A percentile compares a stretch with the other conserved stretches of the same genome.
These are phyloP conservation scores for Odocoileus virginianus DNA, from an alignment of 2,113 vertebrate species.

Conservation along the genomic window DNA sequence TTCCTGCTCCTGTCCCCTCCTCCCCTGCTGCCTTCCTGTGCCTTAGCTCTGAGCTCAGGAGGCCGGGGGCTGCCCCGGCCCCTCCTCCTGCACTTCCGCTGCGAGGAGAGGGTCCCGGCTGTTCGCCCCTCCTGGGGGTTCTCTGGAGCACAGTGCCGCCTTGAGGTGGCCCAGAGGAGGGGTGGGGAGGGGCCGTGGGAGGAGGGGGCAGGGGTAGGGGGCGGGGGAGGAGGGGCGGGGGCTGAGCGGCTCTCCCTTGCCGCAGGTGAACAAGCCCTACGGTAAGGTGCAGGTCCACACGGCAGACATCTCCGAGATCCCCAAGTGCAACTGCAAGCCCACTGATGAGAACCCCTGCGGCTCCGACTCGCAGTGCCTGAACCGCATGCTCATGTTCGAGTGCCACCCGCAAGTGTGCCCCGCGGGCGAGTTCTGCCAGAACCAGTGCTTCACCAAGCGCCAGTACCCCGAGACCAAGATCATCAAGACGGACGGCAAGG, in stretches of 20 bases:
- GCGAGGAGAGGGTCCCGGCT: background rate
- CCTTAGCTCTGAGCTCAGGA: background rate
- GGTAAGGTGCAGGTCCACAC: slow-evolving; percentile 95
- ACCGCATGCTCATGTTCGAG: slow-evolving; percentile 98
- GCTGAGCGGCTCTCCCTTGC: background rate
- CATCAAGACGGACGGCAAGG: slow-evolving; percentile 94
- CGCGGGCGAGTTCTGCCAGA: slow-evolving; percentile 90
- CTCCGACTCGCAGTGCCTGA: slow-evolving; percentile 95
- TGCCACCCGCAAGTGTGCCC: slow-evolving; percentile 97
- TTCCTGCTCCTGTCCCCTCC: background rate
- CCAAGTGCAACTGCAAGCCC: slow-evolving; percentile 98
- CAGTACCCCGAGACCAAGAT: slow-evolving; percentile 97
- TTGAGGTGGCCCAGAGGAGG: fast-evolving
- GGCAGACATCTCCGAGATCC: slow-evolving; percentile 95
- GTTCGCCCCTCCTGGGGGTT: fast-evolving
- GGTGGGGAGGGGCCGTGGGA: background rate
- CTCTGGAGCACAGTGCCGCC: fast-evolving
- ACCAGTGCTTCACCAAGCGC: slow-evolving; percentile 97
- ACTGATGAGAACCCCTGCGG: slow-evolving; percentile 93
- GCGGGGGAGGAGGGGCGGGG: background rate
- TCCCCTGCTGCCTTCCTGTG: background rate
- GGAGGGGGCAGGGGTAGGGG: too few species aligned
- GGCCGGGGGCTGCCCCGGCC: background rate
- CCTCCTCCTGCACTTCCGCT: background rate
- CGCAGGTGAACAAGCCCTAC: slow-evolving; percentile 93